phyloP scores from a whole-genome alignment of 2,797 vertebrate genomes.

The Amblyraja radiata region DNA sequence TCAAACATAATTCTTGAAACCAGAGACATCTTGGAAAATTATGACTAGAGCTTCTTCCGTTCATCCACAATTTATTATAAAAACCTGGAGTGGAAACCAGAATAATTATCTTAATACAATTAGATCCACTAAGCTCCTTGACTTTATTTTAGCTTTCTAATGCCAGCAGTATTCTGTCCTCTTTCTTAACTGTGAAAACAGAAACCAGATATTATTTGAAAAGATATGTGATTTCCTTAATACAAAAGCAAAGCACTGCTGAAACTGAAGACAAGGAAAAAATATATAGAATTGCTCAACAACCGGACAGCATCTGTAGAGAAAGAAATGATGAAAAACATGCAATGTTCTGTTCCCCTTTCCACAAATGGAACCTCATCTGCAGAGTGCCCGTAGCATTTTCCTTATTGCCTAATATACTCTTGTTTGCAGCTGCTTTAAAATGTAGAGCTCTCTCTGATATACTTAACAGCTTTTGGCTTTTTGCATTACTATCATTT shows the following conservation, averaged over 20 bases:
- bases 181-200: neutral
- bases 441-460: neutral
- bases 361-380: no score
- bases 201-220: neutral
- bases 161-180: neutral
- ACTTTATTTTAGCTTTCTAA: neutral
- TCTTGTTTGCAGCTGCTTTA: neutral
- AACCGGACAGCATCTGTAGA: no score
- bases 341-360: no score
- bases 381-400: no score
- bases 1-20: neutral
- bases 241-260: no score
- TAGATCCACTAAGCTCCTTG: neutral
- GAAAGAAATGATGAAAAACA: no score
- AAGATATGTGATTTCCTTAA: neutral
- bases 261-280: no score
- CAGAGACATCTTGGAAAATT: neutral
- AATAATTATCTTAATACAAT: neutral
- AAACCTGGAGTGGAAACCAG: neutral
- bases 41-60: neutral
- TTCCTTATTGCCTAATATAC: neutral
- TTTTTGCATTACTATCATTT: neutral
- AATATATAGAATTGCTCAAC: no score
- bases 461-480: neutral
- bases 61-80: neutral